These are phyloP conservation scores for Miniopterus natalensis DNA, from an alignment of 2,113 vertebrate genomes.

Conservation along the genomic window DNA sequence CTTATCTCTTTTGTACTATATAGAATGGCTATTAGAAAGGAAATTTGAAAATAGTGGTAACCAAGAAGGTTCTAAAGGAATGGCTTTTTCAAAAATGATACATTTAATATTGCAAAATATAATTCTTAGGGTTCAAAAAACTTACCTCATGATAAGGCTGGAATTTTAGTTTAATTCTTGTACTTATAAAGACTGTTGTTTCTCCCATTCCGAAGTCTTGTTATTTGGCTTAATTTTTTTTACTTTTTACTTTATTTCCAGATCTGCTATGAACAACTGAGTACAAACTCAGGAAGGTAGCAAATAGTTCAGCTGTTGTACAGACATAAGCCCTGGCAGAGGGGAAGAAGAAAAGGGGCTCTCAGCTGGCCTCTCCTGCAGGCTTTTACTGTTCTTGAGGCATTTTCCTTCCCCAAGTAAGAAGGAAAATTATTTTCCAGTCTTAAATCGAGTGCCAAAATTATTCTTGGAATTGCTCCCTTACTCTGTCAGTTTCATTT, in stretches of 20 bases:
- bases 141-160: neutral
- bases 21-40: neutral
- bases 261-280: constrained; percentile 22
- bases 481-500: constrained; percentile 54
- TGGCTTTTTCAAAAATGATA: constrained; percentile 29
- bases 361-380: neutral
- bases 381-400: constrained; percentile 2
- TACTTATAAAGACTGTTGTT: neutral
- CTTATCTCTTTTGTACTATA: neutral
- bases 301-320: neutral
- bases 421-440: constrained; percentile 71
- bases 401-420: constrained; percentile 55
- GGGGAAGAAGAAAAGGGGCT: neutral
- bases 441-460: constrained; percentile 60
- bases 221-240: constrained; percentile 18
- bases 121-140: neutral
- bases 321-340: constrained; percentile 25
- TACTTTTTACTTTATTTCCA: constrained; percentile 31
- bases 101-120: neutral
- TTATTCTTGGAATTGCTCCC: constrained; percentile 68
- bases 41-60: constrained; percentile 28
- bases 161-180: constrained; percentile 28
- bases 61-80: neutral
- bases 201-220: constrained; percentile 10
- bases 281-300: neutral